These are phyloP conservation scores for Psix sp. DNA, from an alignment of 1,140 invertebrate species.

Conservation along the genomic window DNA sequence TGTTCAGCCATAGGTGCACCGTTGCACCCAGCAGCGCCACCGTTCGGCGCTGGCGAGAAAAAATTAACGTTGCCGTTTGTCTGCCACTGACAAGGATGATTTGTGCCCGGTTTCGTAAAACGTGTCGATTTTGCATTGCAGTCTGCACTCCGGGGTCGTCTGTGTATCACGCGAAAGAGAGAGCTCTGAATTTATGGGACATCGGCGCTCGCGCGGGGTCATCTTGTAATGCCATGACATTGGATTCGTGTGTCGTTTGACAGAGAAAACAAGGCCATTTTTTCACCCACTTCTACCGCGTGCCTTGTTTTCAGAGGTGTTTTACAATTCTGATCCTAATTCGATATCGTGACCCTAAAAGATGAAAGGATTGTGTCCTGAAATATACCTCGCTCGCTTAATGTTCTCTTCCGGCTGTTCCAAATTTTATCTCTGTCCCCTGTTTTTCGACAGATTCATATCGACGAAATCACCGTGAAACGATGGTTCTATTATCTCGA, in stretches of 20 bases:
- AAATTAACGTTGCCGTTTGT: conserved; percentile 65
- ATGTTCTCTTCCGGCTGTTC: conserved; percentile 4
- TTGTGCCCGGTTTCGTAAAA: conserved; percentile 60
- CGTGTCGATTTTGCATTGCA: conserved; percentile 67
- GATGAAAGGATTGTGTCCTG: conserved; percentile 33
- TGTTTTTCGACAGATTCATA: background rate
- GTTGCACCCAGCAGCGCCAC: conserved; percentile 33
- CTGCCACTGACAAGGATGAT: conserved; percentile 57
- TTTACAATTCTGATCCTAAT: conserved; percentile 52
- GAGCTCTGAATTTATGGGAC: conserved; percentile 58
- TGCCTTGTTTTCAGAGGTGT: conserved; percentile 43
- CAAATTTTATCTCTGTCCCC: conserved; percentile 7
- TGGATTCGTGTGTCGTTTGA: conserved; percentile 54
- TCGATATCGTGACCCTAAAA: conserved; percentile 46
- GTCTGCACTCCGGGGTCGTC: conserved; percentile 48
- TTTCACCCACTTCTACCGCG: conserved; percentile 41
- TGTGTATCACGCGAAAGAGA: conserved; percentile 57
- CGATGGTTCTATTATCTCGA: no score
- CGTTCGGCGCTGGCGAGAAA: conserved; percentile 38
- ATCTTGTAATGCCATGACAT: conserved; percentile 48
- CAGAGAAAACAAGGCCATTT: conserved; percentile 55
- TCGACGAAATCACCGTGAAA: no score
- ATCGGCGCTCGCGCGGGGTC: conserved; percentile 50
- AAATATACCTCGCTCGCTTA: conserved; percentile 20
- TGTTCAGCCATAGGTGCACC: conserved; percentile 31